A percentile compares a stretch with the other conserved stretches of the same genome.
Conservation (phyloP, 1,140 invertebrate genomes). For the Cydia fagiglandana region DNA sequence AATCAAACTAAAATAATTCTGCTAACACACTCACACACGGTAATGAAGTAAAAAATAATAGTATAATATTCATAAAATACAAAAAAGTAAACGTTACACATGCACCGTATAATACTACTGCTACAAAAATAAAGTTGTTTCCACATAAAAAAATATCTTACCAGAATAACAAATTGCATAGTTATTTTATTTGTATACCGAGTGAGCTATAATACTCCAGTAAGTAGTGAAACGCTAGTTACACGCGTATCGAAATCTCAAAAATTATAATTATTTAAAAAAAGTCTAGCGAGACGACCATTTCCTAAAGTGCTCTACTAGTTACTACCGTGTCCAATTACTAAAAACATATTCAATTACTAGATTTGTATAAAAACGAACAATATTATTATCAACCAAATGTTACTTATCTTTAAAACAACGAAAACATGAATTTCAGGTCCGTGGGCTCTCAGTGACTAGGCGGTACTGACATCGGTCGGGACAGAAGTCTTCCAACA, state of each 20-base stretch:
- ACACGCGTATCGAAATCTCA: constrained; percentile 62
- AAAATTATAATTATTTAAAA: constrained; percentile 58
- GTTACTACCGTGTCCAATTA: constrained; percentile 73
- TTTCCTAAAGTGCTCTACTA: constrained; percentile 73
- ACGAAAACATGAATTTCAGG: constrained; percentile 68
- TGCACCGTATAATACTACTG: constrained; percentile 76
- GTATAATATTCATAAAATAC: constrained; percentile 75
- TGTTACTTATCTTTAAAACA: constrained; percentile 70
- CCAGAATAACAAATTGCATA: constrained; percentile 76
- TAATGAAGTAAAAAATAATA: constrained; percentile 72
- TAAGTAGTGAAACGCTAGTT: constrained; percentile 59
- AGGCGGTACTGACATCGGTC: constrained; percentile 73
- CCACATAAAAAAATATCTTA: constrained; percentile 77
- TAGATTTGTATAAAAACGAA: constrained; percentile 72
- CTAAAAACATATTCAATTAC: constrained; percentile 67
- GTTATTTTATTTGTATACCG: constrained; percentile 74
- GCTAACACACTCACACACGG: constrained; percentile 77
- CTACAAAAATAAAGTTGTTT: constrained; percentile 76
- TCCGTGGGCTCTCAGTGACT: constrained; percentile 77
- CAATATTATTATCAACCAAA: constrained; percentile 75
- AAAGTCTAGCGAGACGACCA: constrained; percentile 74
- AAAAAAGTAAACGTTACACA: constrained; percentile 72
- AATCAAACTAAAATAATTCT: constrained; percentile 78
- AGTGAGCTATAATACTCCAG: constrained; percentile 71
- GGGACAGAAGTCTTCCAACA: constrained; percentile 52